Evolutionary conservation across 2,797 vertebrate species (phyloP), one percentile per base, ranked within the genome.

Genomic region (Octomys mimax): DNA sequence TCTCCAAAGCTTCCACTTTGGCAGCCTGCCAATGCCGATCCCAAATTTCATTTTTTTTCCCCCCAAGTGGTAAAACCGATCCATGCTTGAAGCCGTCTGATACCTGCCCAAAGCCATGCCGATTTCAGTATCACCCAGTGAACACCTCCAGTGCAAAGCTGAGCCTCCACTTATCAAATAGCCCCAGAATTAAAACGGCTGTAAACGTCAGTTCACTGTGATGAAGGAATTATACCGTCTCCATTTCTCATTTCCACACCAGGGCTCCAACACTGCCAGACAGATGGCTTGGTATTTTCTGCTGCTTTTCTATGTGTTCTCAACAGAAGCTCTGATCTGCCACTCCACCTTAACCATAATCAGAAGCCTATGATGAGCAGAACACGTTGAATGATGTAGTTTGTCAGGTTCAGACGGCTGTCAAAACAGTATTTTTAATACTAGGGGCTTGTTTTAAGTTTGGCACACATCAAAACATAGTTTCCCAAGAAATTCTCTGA

Each of bases 361-460:
- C 87, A 92, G 77, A 92, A 68, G 10, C 24, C 1, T 85, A 82
- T 80, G 5, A 11, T 36, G 36, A 83, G 92, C 5, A 49, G 28
- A 80, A 57, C 62, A 31, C n/a, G 64, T 83, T 66, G 52, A 92
- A 87, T 78, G 73, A 95, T 89, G 46, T 59, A 86, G 83, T 95
- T 95, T 87, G 14, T 64, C 78, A 81, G 28, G 11, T 57, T 94
- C 81, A 82, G 11, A 36, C 18, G 87, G 46, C 24, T 49, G 73
- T 49, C 31, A 95, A 87, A 84, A 78, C 11, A 66, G 12, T 87
- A 66, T 46, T 81, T 92, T 90, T 33, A 39, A 83, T 87, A 83
- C 2, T 70, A 87, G 59, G 26, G 10, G 19, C 83, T 88, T 79
- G n/a, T 96, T 89, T 84, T 39, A 95, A 89, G 64, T 87, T 77